Evolutionary conservation across 2,888 invertebrate genomes (phyloP).

Genomic region (Eristalis intricaria): DNA sequence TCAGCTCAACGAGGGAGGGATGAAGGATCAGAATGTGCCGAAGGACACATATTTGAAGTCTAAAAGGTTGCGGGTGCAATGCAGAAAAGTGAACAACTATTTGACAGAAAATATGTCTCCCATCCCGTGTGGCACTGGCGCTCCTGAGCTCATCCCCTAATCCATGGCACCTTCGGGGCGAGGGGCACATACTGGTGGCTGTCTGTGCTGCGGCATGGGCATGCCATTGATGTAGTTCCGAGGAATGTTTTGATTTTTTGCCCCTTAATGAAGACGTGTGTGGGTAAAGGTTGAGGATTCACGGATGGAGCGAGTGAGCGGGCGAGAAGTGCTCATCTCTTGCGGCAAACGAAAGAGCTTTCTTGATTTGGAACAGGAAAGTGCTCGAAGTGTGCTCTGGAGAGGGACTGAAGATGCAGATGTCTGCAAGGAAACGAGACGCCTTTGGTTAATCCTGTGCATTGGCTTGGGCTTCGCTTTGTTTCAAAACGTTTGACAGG

Average conservation of each 20-base stretch:
- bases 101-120: constrained; percentile 61
- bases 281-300: background rate
- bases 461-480: no score
- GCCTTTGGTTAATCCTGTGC: no score
- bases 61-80: constrained; percentile 62
- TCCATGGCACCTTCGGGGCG: background rate
- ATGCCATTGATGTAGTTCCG: constrained; percentile 23
- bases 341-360: background rate
- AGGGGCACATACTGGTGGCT: background rate
- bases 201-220: constrained; percentile 5
- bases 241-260: constrained; percentile 36
- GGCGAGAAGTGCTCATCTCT: background rate
- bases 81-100: constrained; percentile 69
- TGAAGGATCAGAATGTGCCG: constrained; percentile 60
- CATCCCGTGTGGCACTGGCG: background rate
- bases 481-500: no score
- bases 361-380: background rate
- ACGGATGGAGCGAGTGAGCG: background rate
- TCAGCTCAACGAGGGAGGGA: constrained; percentile 22
- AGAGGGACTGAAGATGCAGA: no score
- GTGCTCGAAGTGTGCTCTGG: background rate
- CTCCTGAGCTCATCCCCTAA: background rate
- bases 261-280: background rate
- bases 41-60: constrained; percentile 63
- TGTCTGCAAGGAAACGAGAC: no score